phyloP scores from a whole-genome alignment of 2,888 invertebrate species.

The Idaea biselata region DNA sequence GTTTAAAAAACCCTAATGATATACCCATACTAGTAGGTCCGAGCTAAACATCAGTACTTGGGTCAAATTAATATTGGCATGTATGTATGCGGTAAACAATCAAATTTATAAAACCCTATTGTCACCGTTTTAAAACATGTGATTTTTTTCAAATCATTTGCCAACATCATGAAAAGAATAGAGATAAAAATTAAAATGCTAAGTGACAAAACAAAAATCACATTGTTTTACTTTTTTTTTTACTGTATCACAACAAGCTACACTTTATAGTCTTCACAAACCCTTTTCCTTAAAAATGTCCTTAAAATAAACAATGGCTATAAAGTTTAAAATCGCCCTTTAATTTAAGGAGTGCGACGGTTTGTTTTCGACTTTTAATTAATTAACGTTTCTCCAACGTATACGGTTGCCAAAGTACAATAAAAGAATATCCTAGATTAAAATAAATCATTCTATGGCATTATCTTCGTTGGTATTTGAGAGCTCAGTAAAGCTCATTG shows the following conservation, averaged over 20 bases:
- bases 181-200: too few relatives aligned
- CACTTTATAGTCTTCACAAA: not conserved
- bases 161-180: too few relatives aligned
- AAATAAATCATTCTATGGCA: conserved; percentile 43
- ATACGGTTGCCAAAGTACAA: conserved; percentile 37
- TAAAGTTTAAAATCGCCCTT: conserved; percentile 4
- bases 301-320: conserved; percentile 2
- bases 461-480: conserved; percentile 43
- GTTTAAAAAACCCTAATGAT: not conserved
- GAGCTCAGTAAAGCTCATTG: conserved; percentile 44
- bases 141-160: too few relatives aligned
- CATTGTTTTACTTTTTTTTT: not conserved
- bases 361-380: conserved; percentile 47
- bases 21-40: too few relatives aligned
- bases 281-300: not conserved
- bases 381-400: conserved; percentile 48
- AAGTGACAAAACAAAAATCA: not conserved
- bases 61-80: too few relatives aligned
- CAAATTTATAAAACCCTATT: too few relatives aligned
- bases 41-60: too few relatives aligned
- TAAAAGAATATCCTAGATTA: conserved; percentile 43
- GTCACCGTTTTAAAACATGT: too few relatives aligned
- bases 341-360: conserved; percentile 29
- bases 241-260: not conserved
- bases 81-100: too few relatives aligned